Base-by-base conservation (phyloP, 2,888 invertebrate genomes). In the Nymphalis polychloros region DNA sequence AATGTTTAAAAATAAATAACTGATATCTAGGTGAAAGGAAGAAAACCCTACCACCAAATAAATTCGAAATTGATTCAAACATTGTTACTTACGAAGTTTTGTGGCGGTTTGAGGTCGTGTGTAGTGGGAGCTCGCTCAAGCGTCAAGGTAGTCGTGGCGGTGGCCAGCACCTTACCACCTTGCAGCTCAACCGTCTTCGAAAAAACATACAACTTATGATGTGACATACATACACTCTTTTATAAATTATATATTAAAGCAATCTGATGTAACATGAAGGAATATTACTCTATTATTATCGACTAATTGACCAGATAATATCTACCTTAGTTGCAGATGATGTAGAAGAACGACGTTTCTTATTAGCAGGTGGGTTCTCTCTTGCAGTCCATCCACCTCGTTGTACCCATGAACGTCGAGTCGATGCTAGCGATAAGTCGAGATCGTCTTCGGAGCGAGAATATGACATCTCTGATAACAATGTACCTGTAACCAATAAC, bases 401-500 rank as follows among this genome's bases (percentile, higher is more conserved):
- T 71, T 87, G 87, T 67, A 92, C 89, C 93, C 93, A 93, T 49
- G 92, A 93, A 64, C 92, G 86, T 0, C 93, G 87, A 0, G 90
- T 88, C 0, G 91, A 92, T 8, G 90, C 91, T 46, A 92, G 77
- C 0, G 94, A 94, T 1, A 93, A 80, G 74, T 97, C 96, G 66
- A 97, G 87, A 83, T 97, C 97, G 77, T 97, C 97, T 78, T 97
- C 97, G 0, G 97, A 97, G 46, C 96, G 95, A 17, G 97, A 97
- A 81, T 96, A 96, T 75, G 97, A 97, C 81, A 96, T 94, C 81
- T 97, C 96, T 0, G 96, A 96, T 48, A 97, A 87, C 17, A 97
- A 89, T 0, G 96, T 96, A 23, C 95, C 95, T 93, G 85, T 16
- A 48, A 57, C 8, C 10, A 19, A 35, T 13, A 50, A 10, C 2